These are phyloP conservation scores for Athalia cordata DNA, from an alignment of 2,888 invertebrate species.

Conservation along the genomic window DNA sequence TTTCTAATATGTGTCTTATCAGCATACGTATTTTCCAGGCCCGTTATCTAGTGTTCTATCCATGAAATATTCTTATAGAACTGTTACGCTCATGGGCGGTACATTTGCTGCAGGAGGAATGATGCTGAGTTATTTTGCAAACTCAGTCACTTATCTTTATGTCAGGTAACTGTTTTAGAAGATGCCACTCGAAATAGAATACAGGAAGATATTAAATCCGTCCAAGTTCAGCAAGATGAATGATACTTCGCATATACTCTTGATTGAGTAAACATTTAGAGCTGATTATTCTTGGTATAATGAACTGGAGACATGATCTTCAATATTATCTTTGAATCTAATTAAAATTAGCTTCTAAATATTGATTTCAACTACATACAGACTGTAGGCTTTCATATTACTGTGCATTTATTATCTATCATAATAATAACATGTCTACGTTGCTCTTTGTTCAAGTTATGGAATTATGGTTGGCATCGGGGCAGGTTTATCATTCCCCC, in stretches of 20 bases:
- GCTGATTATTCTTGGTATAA: neutral
- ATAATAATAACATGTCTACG: neutral
- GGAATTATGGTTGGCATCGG: slow-evolving; percentile 90
- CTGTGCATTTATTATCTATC: neutral
- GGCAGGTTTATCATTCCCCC: slow-evolving; percentile 89
- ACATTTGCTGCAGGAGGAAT: slow-evolving; percentile 89
- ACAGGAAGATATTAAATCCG: neutral
- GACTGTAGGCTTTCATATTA: neutral
- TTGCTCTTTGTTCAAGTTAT: slow-evolving; percentile 76
- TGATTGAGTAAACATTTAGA: neutral
- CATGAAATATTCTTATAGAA: slow-evolving; percentile 87
- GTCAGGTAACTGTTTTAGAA: slow-evolving; percentile 78
- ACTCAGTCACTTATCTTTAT: slow-evolving; percentile 85
- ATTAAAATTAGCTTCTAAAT: neutral
- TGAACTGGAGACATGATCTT: neutral
- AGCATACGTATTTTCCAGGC: slow-evolving; percentile 76
- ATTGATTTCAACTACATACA: too few species aligned
- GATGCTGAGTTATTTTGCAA: slow-evolving; percentile 88
- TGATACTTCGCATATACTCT: slow-evolving; percentile 31
- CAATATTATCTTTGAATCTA: slow-evolving; percentile 15
- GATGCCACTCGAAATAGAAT: neutral
- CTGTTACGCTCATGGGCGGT: slow-evolving; percentile 88
- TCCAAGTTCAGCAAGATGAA: neutral
- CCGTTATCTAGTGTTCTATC: slow-evolving; percentile 91
- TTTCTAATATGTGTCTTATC: neutral